phyloP scores from a whole-genome alignment of 1,140 invertebrate species.

The Yoshiicerus persimilis region DNA sequence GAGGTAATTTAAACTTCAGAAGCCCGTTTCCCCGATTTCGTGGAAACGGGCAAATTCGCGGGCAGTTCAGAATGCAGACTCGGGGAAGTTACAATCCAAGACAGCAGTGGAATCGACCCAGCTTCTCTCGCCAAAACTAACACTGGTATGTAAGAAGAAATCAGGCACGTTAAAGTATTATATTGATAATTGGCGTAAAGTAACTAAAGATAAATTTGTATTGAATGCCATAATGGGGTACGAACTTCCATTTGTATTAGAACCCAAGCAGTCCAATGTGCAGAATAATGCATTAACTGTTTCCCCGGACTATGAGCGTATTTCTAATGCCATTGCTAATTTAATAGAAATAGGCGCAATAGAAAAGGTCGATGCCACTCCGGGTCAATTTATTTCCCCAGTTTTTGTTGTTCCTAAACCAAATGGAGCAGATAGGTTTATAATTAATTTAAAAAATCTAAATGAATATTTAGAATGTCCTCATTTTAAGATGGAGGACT shows the following conservation, averaged over 20 bases:
- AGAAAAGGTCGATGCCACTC: not conserved
- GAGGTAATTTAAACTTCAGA: not conserved
- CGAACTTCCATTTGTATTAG: not conserved
- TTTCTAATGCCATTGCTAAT: not conserved
- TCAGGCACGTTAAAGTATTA: constrained; percentile 8
- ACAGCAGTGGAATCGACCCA: not conserved
- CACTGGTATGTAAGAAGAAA: not conserved
- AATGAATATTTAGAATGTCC: too few species aligned
- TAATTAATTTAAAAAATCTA: too few species aligned
- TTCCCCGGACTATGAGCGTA: not conserved
- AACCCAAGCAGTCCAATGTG: not conserved
- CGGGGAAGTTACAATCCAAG: not conserved
- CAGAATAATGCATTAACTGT: not conserved
- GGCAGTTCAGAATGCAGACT: not conserved
- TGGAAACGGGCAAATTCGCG: not conserved
- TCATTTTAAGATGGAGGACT: too few species aligned
- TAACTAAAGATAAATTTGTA: constrained; percentile 7
- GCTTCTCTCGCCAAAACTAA: not conserved
- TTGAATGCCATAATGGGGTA: not conserved
- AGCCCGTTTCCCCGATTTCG: not conserved
- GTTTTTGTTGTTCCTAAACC: too few species aligned
- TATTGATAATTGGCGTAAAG: not conserved
- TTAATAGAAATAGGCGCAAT: not conserved
- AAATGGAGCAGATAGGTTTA: too few species aligned
- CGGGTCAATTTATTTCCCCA: constrained; percentile 20